These are phyloP conservation scores for Mobula hypostoma DNA, from an alignment of 2,113 vertebrate genomes.

Conservation along the genomic window DNA sequence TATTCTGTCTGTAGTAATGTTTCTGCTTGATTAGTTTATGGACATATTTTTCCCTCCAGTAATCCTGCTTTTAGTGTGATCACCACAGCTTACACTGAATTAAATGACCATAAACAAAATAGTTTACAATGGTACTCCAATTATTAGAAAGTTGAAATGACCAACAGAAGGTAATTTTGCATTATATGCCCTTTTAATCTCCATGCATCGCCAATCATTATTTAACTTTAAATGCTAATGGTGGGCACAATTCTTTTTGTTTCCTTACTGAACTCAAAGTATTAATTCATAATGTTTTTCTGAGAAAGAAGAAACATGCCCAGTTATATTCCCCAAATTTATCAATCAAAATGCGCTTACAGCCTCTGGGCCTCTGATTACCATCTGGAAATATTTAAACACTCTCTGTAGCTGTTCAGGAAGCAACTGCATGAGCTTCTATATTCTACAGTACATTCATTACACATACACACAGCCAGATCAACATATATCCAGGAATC, in stretches of 20 bases:
- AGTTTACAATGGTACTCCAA: neutral
- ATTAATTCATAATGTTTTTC: neutral
- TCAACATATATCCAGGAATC: neutral
- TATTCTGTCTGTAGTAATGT: neutral
- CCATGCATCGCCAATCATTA: neutral
- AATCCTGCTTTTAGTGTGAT: slow-evolving; percentile 25
- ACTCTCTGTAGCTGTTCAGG: neutral
- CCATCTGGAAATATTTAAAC: neutral
- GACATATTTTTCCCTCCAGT: neutral
- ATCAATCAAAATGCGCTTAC: neutral
- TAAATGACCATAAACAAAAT: slow-evolving; percentile 12
- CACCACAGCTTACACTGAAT: slow-evolving; percentile 18
- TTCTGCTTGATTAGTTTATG: slow-evolving; percentile 9
- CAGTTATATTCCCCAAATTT: neutral
- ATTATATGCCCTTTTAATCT: neutral
- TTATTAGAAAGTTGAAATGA: slow-evolving; percentile 8
- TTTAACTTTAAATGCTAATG: neutral
- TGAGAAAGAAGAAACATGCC: neutral
- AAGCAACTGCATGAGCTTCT: neutral
- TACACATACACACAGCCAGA: neutral
- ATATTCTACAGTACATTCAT: neutral
- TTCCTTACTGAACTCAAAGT: neutral
- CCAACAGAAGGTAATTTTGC: neutral
- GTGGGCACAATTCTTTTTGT: neutral
- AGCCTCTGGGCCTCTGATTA: neutral